Percentiles rank a stretch among this genome's conserved stretches.
Conservation (phyloP, 1,140 invertebrate species). For the Diprion similis region DNA sequence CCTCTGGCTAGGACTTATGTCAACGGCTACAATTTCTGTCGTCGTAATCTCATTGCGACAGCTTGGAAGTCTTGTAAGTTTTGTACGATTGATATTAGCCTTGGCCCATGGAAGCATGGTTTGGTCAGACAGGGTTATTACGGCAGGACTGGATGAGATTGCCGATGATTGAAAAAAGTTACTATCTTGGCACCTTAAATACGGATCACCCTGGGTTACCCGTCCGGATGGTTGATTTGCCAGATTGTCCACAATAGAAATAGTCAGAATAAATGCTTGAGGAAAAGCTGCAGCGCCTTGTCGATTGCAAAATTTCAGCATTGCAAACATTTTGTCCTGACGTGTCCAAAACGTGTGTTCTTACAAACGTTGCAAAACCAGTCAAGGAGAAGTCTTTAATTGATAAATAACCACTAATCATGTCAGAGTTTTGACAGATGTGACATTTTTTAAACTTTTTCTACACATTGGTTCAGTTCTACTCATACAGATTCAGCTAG, state of each 20-base stretch:
- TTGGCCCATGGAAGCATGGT: no score
- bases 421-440: not conserved
- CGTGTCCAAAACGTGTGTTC: constrained; percentile 52
- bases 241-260: not conserved
- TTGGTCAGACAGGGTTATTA: no score
- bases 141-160: not conserved
- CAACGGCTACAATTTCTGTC: no score
- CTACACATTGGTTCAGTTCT: no score
- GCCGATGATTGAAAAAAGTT: not conserved
- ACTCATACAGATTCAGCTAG: no score
- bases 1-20: no score
- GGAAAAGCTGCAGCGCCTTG: constrained; percentile 43
- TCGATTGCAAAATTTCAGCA: constrained; percentile 50
- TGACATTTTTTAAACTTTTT: not conserved
- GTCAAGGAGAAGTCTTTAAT: constrained; percentile 9
- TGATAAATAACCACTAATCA: not conserved
- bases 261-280: constrained; percentile 50
- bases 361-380: constrained; percentile 19
- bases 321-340: constrained; percentile 56
- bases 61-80: no score
- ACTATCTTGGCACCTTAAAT: not conserved
- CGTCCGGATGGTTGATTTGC: not conserved
- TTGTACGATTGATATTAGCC: no score
- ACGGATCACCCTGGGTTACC: not conserved
- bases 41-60: no score